Conservation (phyloP, 2,113 vertebrate species). For the Xyrauchen texanus region DNA sequence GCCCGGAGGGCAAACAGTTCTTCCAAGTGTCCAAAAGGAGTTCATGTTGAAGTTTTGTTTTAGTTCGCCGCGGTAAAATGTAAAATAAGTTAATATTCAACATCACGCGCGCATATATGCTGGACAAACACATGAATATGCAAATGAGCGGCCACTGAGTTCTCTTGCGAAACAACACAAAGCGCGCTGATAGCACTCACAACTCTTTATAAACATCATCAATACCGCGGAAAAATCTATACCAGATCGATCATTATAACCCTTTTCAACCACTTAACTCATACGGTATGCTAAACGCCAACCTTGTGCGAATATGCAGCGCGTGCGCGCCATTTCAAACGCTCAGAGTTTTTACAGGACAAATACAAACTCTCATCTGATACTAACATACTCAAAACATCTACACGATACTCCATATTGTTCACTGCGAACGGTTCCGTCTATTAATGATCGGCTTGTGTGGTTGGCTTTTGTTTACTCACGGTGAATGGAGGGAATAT, state of each 20-base stretch:
- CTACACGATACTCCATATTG: no score
- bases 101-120: not conserved
- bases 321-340: slow-evolving; percentile 18
- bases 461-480: slow-evolving; percentile 2
- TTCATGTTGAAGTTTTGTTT: not conserved
- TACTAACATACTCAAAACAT: not conserved
- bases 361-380: slow-evolving; percentile 26
- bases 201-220: not conserved
- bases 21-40: not conserved
- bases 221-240: not conserved
- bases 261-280: not conserved
- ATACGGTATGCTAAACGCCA: not conserved
- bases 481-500: slow-evolving; percentile 70
- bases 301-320: not conserved
- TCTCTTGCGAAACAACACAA: not conserved
- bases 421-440: not conserved
- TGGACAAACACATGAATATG: slow-evolving; percentile 18
- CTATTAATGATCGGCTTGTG: slow-evolving; percentile 4
- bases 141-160: slow-evolving; percentile 10
- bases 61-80: not conserved
- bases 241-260: not conserved
- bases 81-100: not conserved
- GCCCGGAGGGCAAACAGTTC: slow-evolving; percentile 11
- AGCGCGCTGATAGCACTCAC: slow-evolving; percentile 2
- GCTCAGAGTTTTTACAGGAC: not conserved